Percentiles rank a stretch among this genome's conserved stretches.
These are phyloP conservation scores for Caenorhabditis angaria DNA, from an alignment of 2,888 invertebrate genomes.

Conservation along the genomic window DNA sequence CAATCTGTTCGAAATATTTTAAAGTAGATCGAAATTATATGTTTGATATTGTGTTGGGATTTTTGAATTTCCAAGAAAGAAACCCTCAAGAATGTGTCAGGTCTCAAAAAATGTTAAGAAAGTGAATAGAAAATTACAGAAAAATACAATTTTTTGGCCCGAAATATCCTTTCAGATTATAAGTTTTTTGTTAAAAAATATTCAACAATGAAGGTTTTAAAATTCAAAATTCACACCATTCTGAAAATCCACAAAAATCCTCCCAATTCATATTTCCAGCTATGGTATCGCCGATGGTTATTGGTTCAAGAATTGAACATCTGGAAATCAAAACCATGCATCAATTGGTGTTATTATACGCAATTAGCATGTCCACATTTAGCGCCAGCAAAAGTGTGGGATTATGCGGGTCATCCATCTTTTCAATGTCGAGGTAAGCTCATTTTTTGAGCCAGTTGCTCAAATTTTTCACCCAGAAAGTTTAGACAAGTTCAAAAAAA, in stretches of 20 bases:
- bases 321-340: slow-evolving; percentile 59
- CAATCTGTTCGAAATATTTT: too few species aligned
- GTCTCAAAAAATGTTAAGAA: neutral
- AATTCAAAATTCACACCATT: too few species aligned
- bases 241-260: too few species aligned
- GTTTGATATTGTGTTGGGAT: too few species aligned
- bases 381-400: slow-evolving; percentile 67
- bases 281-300: slow-evolving; percentile 71
- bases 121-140: too few species aligned
- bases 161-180: too few species aligned
- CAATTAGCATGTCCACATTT: slow-evolving; percentile 71
- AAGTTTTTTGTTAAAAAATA: too few species aligned
- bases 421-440: slow-evolving; percentile 68
- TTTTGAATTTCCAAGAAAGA: too few species aligned
- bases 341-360: slow-evolving; percentile 72
- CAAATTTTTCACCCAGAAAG: slow-evolving; percentile 1
- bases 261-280: slow-evolving; percentile 63
- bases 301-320: slow-evolving; percentile 49
- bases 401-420: slow-evolving; percentile 71
- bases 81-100: neutral
- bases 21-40: too few species aligned
- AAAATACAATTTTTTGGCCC: too few species aligned
- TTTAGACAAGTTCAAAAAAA: neutral
- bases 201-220: too few species aligned
- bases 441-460: neutral